Evolutionary conservation across 2,113 vertebrate species (phyloP).

Genomic region (Indicator maculatus): DNA sequence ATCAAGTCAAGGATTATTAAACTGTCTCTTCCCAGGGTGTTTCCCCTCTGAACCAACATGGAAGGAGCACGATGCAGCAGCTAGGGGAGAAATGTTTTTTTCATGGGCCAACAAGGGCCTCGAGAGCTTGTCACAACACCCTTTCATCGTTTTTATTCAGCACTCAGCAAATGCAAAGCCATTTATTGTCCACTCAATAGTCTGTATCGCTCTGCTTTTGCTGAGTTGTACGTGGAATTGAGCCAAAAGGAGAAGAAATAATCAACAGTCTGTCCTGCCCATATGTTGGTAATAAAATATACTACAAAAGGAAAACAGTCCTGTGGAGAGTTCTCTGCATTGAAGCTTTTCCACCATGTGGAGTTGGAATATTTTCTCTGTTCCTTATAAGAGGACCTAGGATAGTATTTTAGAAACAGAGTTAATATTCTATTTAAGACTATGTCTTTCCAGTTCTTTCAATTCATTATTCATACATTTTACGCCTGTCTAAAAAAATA

Average conservation of each 20-base stretch:
- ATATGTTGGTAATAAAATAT: conserved; percentile 47
- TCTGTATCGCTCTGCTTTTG: conserved; percentile 32
- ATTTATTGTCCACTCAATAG: conserved; percentile 41
- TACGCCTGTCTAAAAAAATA: neutral
- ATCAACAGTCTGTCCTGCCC: conserved; percentile 58
- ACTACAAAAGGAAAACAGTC: conserved; percentile 55
- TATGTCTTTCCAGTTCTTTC: neutral
- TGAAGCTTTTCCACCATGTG: neutral
- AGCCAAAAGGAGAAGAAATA: conserved; percentile 66
- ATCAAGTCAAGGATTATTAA: neutral
- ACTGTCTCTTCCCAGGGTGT: neutral
- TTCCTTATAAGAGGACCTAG: neutral
- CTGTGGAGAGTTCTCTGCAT: conserved; percentile 47
- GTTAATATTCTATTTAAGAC: conserved; percentile 23
- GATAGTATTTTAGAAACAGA: conserved; percentile 50
- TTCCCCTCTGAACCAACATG: neutral
- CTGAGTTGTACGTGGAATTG: conserved; percentile 31
- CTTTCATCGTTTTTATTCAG: conserved; percentile 46
- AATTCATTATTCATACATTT: neutral
- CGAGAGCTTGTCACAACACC: conserved; percentile 20
- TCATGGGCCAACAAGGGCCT: neutral
- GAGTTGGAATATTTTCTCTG: conserved; percentile 17
- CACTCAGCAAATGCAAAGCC: conserved; percentile 43
- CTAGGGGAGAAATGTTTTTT: neutral
- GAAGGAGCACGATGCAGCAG: neutral